Base-by-base conservation (phyloP, 2,888 invertebrate species). In the Pharmacophagus antenor region DNA sequence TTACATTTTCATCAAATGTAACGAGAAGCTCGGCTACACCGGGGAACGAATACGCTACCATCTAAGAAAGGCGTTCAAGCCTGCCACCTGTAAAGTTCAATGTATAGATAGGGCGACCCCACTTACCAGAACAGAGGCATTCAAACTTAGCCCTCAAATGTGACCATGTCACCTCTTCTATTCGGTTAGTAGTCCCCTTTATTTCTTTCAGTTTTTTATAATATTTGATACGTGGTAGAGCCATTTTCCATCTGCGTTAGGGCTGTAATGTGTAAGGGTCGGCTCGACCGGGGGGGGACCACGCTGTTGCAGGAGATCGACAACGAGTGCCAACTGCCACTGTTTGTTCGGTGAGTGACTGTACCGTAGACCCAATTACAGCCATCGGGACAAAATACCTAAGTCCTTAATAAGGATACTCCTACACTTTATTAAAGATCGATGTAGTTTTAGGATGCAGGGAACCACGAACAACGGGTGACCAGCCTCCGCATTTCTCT, bases 211-310 rank as follows among this genome's bases (percentile, higher is more conserved):
- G 10, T 46, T 46, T 12, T 8, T 46, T 21, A 21, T 42, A 42
- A 42, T 8, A 46, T 21, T 8, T 12, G 20, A 42, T 46, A 46
- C 46, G 46, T 46, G 20, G 46, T 46, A 46, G 18, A 46, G 46
- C 21, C 21, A 18, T 8, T 2, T 8, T 46, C 10, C 46, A 21
- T n/a, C 21, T 1, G 20, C 3, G 2, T 21, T 20, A 18, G 8
- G 21, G 17, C 21, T 21, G 46, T 18, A 46, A 21, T 10, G 21
- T 21, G 20, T 20, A 46, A 10, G 46, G 46, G 21, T 46, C 46
- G 46, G 46, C 46, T 46, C 20, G 20, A 46, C 46, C 46, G 46
- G 46, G 21, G 46, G 1, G 10, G 46, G 46, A 46, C 46, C 46
- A 46, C 46, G 46, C 21, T 46, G 7, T 46, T 10, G 6, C 12